Evolutionary conservation across 2,797 vertebrate species (phyloP), one percentile per base, ranked within the genome.

Genomic region (Octomys mimax): DNA sequence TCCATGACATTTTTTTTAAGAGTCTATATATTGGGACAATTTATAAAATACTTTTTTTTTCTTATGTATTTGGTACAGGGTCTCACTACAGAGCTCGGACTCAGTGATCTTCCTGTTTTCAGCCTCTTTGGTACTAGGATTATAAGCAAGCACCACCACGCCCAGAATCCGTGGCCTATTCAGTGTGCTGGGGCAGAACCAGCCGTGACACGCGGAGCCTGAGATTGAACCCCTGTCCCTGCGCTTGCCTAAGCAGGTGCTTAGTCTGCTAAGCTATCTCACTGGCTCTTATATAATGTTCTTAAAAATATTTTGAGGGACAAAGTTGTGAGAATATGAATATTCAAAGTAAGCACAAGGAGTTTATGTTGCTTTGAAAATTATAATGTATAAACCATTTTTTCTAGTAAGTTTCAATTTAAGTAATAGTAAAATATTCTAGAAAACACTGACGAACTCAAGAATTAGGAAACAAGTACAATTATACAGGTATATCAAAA

Each of bases 341-440:
- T 46, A 77, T 49, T 77, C 36, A 42, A 66, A 87, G 68, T 79
- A 57, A n/a, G 57, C 36, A 59, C 14, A 52, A 19, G 26, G 42
- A 77, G 10, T 71, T 96, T 82, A 75, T 10, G 66, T 0, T 79
- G 49, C 33, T 92, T 94, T 92, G 93, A 92, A 79, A 14, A 80
- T 77, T 46, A 81, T 83, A n/a, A 42, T 33, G 42, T 24, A 82
- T 19, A 80, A 83, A 79, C 12, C 0, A 33, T 66, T 92, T 92
- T 92, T 89, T 75, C 31, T 61, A 83, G 39, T 33, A 57, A 33
- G 59, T 80, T 91, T 36, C 13, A 21, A 31, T 54, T 91, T 62
- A 73, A 92, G 54, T 81, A 82, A 68, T 13, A 89, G 1, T 66
- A 36, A 59, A 87, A 77, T 8, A 54, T 81, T 66, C n/a, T 66